phyloP scores from a whole-genome alignment of 2,888 invertebrate genomes.

The Drosophila anceps region DNA sequence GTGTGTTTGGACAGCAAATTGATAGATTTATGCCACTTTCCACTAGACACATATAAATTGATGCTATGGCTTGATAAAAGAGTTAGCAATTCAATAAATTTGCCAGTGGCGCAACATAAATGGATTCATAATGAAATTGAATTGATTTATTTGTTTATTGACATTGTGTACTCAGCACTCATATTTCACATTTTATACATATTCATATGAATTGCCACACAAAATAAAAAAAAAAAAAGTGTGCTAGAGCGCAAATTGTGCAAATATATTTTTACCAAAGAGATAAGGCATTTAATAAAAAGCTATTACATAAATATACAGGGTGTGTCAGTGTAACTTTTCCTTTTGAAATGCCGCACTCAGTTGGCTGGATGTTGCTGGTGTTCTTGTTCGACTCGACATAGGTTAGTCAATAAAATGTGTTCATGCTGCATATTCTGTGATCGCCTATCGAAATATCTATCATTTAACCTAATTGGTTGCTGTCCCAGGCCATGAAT shows the following conservation, averaged over 20 bases:
- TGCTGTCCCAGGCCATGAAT: no score
- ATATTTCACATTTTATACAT: slow-evolving; percentile 1
- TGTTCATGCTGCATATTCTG: no score
- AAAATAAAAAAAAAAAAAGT: background rate
- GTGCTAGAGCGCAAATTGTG: background rate
- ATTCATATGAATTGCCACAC: background rate
- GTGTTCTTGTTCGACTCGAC: background rate
- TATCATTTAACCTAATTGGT: no score
- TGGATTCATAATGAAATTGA: slow-evolving; percentile 8
- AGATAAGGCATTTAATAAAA: background rate
- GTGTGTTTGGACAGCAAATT: slow-evolving; percentile 13
- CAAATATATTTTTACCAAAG: background rate
- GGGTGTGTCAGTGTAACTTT: background rate
- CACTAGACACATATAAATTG: background rate
- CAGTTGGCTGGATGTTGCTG: background rate
- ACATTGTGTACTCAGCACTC: slow-evolving; percentile 1
- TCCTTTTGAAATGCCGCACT: background rate
- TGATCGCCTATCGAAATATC: no score
- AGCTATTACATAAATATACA: background rate
- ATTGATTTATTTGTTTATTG: slow-evolving; percentile 20
- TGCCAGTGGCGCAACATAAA: background rate
- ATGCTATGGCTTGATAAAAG: background rate
- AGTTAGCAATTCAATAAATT: slow-evolving; percentile 12
- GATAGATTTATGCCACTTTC: slow-evolving; percentile 31
- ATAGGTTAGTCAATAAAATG: no score